Conservation (phyloP, 2,888 invertebrate genomes). For the Caenorhabditis angaria region DNA sequence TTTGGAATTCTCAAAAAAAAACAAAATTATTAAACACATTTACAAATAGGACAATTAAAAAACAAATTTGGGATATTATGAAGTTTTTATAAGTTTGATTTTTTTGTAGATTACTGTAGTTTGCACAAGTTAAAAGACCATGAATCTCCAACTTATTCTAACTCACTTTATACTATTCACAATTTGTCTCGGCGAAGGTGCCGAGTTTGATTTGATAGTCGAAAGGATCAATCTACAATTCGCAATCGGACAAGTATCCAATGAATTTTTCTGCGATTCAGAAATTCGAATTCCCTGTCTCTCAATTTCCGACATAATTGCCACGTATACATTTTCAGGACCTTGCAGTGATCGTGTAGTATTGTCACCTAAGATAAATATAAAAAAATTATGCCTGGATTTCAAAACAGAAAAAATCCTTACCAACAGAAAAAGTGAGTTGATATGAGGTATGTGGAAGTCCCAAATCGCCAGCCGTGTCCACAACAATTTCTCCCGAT, state of each 20-base stretch:
- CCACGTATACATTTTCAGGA: conserved; percentile 68
- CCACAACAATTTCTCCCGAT: conserved; percentile 62
- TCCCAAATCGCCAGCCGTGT: conserved; percentile 62
- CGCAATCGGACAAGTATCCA: conserved; percentile 67
- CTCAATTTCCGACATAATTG: conserved; percentile 66
- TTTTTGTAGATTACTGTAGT: too few relatives aligned
- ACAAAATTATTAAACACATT: too few relatives aligned
- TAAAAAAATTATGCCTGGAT: too few relatives aligned
- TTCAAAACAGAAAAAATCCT: too few relatives aligned
- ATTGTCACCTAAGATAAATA: conserved; percentile 35
- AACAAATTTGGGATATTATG: too few relatives aligned
- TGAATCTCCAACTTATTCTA: too few relatives aligned
- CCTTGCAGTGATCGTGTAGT: conserved; percentile 53
- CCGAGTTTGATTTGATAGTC: conserved; percentile 65
- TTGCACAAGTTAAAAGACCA: too few relatives aligned
- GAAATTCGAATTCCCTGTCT: conserved; percentile 57
- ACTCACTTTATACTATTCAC: conserved; percentile 50
- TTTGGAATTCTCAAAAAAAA: too few relatives aligned
- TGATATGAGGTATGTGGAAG: conserved; percentile 65
- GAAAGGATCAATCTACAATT: conserved; percentile 73
- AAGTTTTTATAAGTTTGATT: too few relatives aligned
- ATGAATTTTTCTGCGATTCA: conserved; percentile 63
- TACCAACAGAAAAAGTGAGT: conserved; percentile 55
- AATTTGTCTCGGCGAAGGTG: conserved; percentile 46
- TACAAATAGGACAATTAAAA: too few relatives aligned